Evolutionary conservation across 1,140 invertebrate species (phyloP).

Genomic region (Nebria ingens): DNA sequence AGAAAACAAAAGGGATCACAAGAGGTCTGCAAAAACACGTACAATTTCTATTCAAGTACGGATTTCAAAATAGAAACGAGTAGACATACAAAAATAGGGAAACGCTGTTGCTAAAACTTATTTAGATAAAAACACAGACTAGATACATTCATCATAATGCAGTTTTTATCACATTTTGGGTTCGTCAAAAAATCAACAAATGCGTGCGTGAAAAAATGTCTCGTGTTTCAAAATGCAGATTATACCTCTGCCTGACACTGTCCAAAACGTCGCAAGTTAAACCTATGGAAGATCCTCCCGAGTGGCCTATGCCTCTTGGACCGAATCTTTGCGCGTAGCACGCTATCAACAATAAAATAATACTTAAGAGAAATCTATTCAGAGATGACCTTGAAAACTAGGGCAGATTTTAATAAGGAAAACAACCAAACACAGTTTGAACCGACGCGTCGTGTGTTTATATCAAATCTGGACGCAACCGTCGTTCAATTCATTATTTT

Average conservation of each 20-base stretch:
- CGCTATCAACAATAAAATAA: conserved; percentile 44
- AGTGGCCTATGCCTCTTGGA: conserved; percentile 82
- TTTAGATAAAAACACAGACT: neutral
- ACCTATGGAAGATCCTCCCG: conserved; percentile 60
- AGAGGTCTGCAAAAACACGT: neutral
- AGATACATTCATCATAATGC: neutral
- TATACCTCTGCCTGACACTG: conserved; percentile 51
- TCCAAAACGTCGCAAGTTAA: conserved; percentile 57
- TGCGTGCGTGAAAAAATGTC: neutral
- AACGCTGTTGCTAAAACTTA: conserved; percentile 2
- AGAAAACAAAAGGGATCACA: neutral
- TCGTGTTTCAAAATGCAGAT: neutral
- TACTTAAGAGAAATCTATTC: conserved; percentile 5
- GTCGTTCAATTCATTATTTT: too few species aligned
- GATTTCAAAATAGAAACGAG: neutral
- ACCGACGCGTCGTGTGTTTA: too few species aligned
- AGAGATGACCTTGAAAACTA: neutral
- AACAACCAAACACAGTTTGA: too few species aligned
- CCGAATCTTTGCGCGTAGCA: conserved; percentile 75
- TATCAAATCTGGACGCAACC: too few species aligned
- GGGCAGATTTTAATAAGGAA: neutral
- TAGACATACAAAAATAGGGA: neutral
- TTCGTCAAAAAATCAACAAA: neutral
- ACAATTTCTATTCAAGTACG: neutral
- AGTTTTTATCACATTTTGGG: neutral